Evolutionary conservation across 1,140 invertebrate species (phyloP).

Genomic region (Diorhabda elongata): DNA sequence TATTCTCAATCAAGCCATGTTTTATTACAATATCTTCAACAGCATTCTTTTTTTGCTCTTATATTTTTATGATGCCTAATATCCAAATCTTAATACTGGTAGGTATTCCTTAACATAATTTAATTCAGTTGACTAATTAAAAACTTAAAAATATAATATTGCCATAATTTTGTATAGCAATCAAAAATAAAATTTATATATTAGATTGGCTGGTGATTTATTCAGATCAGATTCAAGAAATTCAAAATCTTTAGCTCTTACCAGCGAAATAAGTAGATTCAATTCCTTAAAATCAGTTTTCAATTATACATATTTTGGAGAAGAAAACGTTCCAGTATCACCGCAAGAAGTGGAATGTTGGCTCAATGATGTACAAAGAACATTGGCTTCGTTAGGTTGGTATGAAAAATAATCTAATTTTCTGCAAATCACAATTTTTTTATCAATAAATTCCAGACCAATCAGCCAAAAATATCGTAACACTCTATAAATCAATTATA

Average conservation of each 20-base stretch:
- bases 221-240: background rate
- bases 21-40: too few species aligned
- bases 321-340: background rate
- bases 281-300: background rate
- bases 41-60: too few species aligned
- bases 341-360: conserved; percentile 6
- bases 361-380: conserved; percentile 12
- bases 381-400: conserved; percentile 10
- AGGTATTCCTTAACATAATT: too few species aligned
- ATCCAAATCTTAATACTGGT: too few species aligned
- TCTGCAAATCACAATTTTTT: background rate
- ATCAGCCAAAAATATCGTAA: conserved; percentile 25
- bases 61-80: too few species aligned
- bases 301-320: background rate
- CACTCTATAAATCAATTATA: conserved; percentile 25
- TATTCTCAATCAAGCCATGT: too few species aligned
- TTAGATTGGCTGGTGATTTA: background rate
- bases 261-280: background rate
- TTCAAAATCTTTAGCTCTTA: background rate
- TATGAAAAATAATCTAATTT: background rate
- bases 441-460: conserved; percentile 11
- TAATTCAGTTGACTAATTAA: too few species aligned
- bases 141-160: too few species aligned
- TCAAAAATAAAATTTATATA: too few species aligned
- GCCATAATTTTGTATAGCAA: too few species aligned